Conservation (phyloP, 2,888 invertebrate genomes). For the Augiades crinisus region DNA sequence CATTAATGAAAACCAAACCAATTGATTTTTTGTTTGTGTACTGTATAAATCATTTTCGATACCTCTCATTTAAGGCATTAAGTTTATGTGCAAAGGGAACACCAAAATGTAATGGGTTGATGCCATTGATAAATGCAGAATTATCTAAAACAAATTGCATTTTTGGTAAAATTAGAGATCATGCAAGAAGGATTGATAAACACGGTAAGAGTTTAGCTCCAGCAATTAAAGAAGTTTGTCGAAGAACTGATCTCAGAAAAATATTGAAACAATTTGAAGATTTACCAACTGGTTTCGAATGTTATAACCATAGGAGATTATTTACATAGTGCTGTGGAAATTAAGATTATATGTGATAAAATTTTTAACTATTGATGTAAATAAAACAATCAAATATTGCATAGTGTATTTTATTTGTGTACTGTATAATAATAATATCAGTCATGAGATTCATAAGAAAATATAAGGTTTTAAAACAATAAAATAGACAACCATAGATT, state of each 20-base stretch:
- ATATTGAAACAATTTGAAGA: conserved; percentile 53
- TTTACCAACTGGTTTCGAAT: conserved; percentile 59
- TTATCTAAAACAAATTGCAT: conserved; percentile 67
- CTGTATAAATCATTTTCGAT: conserved; percentile 72
- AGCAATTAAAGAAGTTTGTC: conserved; percentile 58
- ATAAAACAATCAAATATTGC: neutral
- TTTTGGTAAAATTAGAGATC: conserved; percentile 67
- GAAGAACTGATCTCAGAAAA: conserved; percentile 52
- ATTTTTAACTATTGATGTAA: neutral
- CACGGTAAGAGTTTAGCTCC: conserved; percentile 44
- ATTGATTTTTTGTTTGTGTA: conserved; percentile 52
- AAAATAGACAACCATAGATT: conserved; percentile 16
- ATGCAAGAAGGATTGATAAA: conserved; percentile 54
- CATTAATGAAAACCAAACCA: conserved; percentile 52
- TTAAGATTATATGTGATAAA: too few species aligned
- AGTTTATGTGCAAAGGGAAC: conserved; percentile 61
- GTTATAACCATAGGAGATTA: conserved; percentile 50
- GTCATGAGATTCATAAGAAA: conserved; percentile 19
- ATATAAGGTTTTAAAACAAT: neutral
- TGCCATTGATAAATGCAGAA: conserved; percentile 54
- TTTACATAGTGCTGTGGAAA: conserved; percentile 8
- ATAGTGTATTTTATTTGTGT: conserved; percentile 10
- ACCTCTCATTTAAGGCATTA: conserved; percentile 66
- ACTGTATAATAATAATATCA: conserved; percentile 19
- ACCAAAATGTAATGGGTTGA: conserved; percentile 56